These are phyloP conservation scores for Neosilurus hyrtlii DNA, from an alignment of 2,797 vertebrate genomes.

Conservation along the genomic window DNA sequence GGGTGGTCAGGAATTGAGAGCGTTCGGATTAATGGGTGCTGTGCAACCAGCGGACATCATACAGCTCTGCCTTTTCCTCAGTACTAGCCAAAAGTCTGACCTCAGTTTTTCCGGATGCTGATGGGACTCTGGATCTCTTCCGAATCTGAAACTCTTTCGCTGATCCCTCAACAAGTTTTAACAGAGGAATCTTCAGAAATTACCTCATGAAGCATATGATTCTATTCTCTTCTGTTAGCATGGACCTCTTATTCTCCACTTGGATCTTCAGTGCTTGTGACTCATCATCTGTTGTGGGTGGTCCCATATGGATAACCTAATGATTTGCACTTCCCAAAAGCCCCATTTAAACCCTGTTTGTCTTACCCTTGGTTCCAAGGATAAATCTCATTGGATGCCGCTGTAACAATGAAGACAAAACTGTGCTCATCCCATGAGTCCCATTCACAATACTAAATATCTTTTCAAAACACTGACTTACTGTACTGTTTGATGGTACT, in stretches of 20 bases:
- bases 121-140: conserved; percentile 9
- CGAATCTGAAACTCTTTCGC: not conserved
- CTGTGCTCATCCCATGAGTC: not conserved
- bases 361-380: not conserved
- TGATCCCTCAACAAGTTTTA: not conserved
- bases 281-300: not conserved
- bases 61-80: conserved; percentile 61
- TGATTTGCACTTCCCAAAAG: not conserved
- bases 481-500: not conserved
- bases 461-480: not conserved
- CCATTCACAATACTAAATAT: not conserved
- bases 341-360: too few relatives aligned
- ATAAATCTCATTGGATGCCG: not conserved
- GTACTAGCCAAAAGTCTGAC: conserved; percentile 69
- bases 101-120: conserved; percentile 67
- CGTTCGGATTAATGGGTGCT: conserved; percentile 58
- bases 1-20: conserved; percentile 43
- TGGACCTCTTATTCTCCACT: conserved; percentile 15
- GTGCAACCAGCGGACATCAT: conserved; percentile 58
- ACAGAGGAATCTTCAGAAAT: conserved; percentile 9
- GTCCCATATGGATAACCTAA: not conserved
- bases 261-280: not conserved
- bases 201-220: not conserved
- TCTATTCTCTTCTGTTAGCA: conserved; percentile 11
- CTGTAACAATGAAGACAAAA: too few relatives aligned